Evolutionary conservation across 2,797 vertebrate genomes (phyloP).

Genomic region (Periparus ater): DNA sequence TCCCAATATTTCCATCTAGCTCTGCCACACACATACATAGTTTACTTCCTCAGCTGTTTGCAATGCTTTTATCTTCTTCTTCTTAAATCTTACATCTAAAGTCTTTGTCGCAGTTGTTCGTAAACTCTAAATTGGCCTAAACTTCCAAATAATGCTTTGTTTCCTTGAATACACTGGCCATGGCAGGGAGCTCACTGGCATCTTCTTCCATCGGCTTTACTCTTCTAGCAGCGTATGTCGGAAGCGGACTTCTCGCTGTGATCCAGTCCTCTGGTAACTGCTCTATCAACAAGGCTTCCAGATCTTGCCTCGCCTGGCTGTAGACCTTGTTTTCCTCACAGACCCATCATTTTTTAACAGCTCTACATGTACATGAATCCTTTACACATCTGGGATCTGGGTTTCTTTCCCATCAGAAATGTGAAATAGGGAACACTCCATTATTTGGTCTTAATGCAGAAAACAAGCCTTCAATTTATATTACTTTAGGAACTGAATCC

Average conservation of each 20-base stretch:
- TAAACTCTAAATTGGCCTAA: not conserved
- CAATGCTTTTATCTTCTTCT: not conserved
- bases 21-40: not conserved
- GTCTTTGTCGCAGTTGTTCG: not conserved
- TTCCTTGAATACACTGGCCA: not conserved
- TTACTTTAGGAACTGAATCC: not conserved
- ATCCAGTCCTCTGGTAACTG: not conserved
- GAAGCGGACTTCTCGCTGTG: not conserved
- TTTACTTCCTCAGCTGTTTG: not conserved
- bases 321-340: not conserved
- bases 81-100: not conserved
- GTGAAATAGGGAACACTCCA: not conserved
- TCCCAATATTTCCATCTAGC: not conserved
- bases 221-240: fast-evolving
- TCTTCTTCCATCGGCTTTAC: not conserved
- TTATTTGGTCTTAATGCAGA: not conserved
- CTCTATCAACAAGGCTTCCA: not conserved
- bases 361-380: fast-evolving
- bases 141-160: not conserved
- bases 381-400: not conserved
- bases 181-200: not conserved
- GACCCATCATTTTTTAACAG: not conserved
- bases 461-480: not conserved
- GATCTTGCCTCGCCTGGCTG: not conserved
- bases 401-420: not conserved